Conservation (phyloP, 2,113 vertebrate genomes). For the Trogon surrucura region DNA sequence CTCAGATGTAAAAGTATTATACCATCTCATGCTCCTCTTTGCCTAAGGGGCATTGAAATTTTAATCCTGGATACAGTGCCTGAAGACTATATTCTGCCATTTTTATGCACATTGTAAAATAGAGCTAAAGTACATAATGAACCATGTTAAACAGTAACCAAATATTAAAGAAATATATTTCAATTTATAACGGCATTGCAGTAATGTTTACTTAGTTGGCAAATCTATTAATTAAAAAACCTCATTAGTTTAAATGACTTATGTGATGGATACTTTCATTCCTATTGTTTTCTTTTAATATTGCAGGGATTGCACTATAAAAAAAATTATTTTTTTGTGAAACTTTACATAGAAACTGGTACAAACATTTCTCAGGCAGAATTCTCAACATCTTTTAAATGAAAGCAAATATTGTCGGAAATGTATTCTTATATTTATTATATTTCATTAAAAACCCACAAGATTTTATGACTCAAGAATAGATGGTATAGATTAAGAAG, state of each 20-base stretch:
- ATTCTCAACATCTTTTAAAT: not conserved
- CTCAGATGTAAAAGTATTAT: not conserved
- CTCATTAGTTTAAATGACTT: conserved; percentile 44
- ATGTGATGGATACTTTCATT: not conserved
- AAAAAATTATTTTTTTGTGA: not conserved
- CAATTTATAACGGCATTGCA: not conserved
- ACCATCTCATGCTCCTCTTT: conserved; percentile 21
- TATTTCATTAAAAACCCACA: not conserved
- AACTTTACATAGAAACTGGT: not conserved
- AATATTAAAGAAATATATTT: conserved; percentile 64
- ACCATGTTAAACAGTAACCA: conserved; percentile 42
- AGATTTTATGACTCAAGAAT: not conserved
- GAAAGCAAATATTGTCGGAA: not conserved
- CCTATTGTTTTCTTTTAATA: not conserved
- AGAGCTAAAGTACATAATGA: conserved; percentile 49
- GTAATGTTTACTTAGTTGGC: conserved; percentile 19
- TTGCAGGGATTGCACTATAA: not conserved
- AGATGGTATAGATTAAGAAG: not conserved
- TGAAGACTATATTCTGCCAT: not conserved
- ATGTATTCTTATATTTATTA: not conserved
- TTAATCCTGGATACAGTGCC: conserved; percentile 7
- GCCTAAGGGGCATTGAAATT: not conserved
- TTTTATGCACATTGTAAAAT: conserved; percentile 41
- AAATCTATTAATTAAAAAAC: conserved; percentile 43
- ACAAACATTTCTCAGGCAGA: not conserved